Conservation (phyloP, 2,797 vertebrate genomes). For the Pseudomugil gertrudae region DNA sequence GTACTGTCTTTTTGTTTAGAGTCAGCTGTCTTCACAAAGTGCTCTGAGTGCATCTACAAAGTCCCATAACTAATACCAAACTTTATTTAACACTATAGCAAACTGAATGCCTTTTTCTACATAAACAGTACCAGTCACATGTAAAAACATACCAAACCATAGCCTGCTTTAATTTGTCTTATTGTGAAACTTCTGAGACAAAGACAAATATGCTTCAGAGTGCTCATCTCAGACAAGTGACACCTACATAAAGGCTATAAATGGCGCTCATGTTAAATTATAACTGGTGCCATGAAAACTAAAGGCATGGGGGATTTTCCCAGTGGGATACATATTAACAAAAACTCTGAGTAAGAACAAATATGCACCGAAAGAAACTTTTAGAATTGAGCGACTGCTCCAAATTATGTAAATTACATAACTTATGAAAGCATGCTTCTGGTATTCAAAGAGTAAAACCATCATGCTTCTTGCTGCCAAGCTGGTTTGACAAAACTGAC, state of each 20-base stretch:
- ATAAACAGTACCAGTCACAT: background rate
- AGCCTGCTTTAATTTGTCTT: background rate
- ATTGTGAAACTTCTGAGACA: background rate
- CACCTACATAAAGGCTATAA: slow-evolving; percentile 10
- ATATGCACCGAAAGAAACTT: background rate
- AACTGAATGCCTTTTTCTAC: background rate
- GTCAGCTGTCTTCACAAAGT: background rate
- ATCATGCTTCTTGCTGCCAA: background rate
- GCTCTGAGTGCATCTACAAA: background rate
- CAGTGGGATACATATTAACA: background rate
- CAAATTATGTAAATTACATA: background rate
- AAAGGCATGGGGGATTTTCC: background rate
- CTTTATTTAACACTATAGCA: background rate
- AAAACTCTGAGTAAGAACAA: background rate
- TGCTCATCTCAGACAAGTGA: slow-evolving; percentile 23
- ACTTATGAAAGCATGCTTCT: background rate
- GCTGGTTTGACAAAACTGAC: slow-evolving; percentile 8
- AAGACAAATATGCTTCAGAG: background rate
- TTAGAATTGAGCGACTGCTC: background rate
- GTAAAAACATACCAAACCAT: slow-evolving; percentile 24
- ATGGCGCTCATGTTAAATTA: background rate
- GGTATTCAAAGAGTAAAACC: slow-evolving; percentile 2
- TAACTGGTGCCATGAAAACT: background rate
- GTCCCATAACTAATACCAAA: background rate
- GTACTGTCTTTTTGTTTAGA: too few relatives aligned